These are phyloP conservation scores for Drosophila dunni DNA, from an alignment of 1,140 invertebrate genomes.

Conservation along the genomic window DNA sequence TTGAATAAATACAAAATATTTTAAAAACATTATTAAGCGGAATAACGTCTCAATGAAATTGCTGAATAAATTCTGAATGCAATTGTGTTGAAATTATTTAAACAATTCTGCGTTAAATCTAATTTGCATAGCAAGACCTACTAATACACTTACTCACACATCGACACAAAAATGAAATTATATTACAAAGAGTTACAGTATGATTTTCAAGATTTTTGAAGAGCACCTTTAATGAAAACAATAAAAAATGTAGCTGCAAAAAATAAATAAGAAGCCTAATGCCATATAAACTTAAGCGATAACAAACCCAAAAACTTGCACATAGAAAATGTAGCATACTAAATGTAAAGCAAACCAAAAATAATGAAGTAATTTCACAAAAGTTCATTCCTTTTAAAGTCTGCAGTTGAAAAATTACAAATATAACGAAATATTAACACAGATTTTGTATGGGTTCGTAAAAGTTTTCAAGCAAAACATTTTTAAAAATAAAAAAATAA, in stretches of 20 bases:
- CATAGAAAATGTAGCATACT: slow-evolving; percentile 53
- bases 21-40: slow-evolving; percentile 9
- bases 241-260: slow-evolving; percentile 71
- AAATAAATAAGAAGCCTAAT: slow-evolving; percentile 31
- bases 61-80: not conserved
- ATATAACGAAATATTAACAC: slow-evolving; percentile 19
- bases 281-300: slow-evolving; percentile 54
- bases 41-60: not conserved
- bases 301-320: slow-evolving; percentile 43
- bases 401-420: slow-evolving; percentile 20
- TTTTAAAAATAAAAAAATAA: slow-evolving; percentile 33
- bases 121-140: slow-evolving; percentile 21
- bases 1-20: slow-evolving; percentile 2
- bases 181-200: slow-evolving; percentile 39
- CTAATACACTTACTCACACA: slow-evolving; percentile 8
- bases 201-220: slow-evolving; percentile 67
- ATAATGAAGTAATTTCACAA: slow-evolving; percentile 13
- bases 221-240: slow-evolving; percentile 81
- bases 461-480: slow-evolving; percentile 42
- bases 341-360: slow-evolving; percentile 51
- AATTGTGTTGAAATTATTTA: not conserved
- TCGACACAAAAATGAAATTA: slow-evolving; percentile 32
- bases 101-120: not conserved
- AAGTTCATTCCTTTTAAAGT: slow-evolving; percentile 23
- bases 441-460: slow-evolving; percentile 41